A percentile compares a stretch with the other conserved stretches of the same genome.
Evolutionary conservation across 2,113 vertebrate genomes (phyloP).

Genomic region (Phoxinus phoxinus): DNA sequence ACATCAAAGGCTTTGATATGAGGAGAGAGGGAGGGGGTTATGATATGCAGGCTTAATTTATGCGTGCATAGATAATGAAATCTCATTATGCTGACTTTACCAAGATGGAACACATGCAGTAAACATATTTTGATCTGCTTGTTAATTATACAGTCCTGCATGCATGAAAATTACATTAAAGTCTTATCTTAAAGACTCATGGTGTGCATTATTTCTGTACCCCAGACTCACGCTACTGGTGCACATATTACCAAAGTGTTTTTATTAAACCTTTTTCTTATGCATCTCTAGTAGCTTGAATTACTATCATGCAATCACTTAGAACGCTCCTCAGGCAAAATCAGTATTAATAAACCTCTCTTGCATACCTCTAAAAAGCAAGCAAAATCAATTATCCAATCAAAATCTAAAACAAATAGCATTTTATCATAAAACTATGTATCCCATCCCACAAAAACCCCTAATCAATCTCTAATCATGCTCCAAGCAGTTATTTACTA

Average conservation of each 20-base stretch:
- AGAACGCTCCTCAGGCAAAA: neutral
- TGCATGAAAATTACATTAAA: neutral
- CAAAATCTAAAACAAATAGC: neutral
- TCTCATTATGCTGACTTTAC: conserved; percentile 4
- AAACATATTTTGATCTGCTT: conserved; percentile 12
- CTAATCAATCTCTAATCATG: neutral
- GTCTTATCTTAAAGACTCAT: neutral
- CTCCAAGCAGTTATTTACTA: neutral
- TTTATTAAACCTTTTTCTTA: neutral
- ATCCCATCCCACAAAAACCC: neutral
- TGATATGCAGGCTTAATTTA: conserved; percentile 37
- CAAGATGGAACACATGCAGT: neutral
- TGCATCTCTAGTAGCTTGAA: neutral
- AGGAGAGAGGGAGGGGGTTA: neutral
- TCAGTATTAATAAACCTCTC: neutral
- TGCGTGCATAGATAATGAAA: neutral
- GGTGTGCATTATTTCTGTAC: neutral
- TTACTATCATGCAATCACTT: neutral
- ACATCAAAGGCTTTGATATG: conserved; percentile 40
- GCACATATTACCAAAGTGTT: neutral
- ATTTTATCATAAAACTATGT: neutral
- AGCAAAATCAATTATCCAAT: neutral
- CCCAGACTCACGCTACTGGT: neutral
- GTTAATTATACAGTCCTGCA: neutral
- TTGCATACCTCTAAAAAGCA: neutral